Percentiles rank a stretch among this genome's conserved stretches.
Conservation (phyloP, 2,113 vertebrate genomes). For the Alouatta palliata region DNA sequence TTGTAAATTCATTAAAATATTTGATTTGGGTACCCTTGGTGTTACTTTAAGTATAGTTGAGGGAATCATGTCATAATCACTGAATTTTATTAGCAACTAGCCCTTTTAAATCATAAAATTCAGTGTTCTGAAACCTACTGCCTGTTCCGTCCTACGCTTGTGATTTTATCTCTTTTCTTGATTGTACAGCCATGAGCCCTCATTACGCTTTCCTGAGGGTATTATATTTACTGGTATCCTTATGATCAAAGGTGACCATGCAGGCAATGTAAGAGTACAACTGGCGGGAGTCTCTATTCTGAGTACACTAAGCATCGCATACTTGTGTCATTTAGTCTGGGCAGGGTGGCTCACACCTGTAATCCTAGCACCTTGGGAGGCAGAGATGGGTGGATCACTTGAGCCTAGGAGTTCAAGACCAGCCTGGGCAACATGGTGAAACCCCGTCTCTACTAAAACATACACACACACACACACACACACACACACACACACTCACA, state of each 20-base stretch:
- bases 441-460: no score
- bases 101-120: slow-evolving; percentile 58
- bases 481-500: no score
- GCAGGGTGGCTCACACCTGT: no score
- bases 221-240: not conserved
- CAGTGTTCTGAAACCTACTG: slow-evolving; percentile 53
- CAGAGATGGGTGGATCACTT: no score
- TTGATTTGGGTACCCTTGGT: slow-evolving; percentile 62
- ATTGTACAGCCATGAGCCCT: not conserved
- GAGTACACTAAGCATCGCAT: no score
- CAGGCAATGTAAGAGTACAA: not conserved
- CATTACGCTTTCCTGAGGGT: not conserved
- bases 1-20: slow-evolving; percentile 52
- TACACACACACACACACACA: no score
- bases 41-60: slow-evolving; percentile 45
- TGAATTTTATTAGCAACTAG: slow-evolving; percentile 51
- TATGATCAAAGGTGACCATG: not conserved
- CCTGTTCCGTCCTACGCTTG: slow-evolving; percentile 1
- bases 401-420: no score
- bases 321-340: no score
- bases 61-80: slow-evolving; percentile 48
- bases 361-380: no score
- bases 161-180: slow-evolving; percentile 16
- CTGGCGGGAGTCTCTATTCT: not conserved
- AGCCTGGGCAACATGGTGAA: no score